Percentiles rank a stretch among this genome's conserved stretches.
phyloP scores from a whole-genome alignment of 2,797 vertebrate genomes.

The Trichosurus vulpecula region DNA sequence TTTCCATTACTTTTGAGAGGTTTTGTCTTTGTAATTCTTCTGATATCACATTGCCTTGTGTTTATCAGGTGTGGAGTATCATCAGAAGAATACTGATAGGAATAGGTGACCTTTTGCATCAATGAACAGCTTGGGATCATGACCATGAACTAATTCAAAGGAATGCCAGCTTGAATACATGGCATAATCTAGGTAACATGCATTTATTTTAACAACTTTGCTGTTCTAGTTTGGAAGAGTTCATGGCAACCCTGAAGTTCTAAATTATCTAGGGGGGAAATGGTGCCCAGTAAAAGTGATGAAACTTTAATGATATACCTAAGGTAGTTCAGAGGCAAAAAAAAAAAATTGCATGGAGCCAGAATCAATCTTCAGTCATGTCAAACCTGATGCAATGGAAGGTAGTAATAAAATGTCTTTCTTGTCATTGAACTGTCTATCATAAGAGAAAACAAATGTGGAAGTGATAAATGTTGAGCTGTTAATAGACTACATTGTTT shows the following conservation, averaged over 20 bases:
- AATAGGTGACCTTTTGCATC: neutral
- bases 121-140: neutral
- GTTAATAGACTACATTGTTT: neutral
- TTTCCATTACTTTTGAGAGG: neutral
- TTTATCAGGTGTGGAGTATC: neutral
- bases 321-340: neutral
- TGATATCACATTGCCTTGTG: neutral
- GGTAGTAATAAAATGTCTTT: constrained; percentile 45
- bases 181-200: neutral
- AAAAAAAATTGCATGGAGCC: neutral
- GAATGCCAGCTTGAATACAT: neutral
- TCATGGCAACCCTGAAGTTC: neutral
- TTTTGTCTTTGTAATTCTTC: neutral
- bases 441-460: constrained; percentile 53
- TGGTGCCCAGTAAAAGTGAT: constrained; percentile 6
- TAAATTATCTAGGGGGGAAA: constrained; percentile 41
- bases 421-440: constrained; percentile 45
- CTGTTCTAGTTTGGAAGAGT: neutral
- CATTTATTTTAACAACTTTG: neutral
- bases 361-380: constrained; percentile 23
- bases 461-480: constrained; percentile 46
- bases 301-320: constrained; percentile 37
- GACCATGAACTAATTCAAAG: neutral
- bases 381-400: constrained; percentile 44
- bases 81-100: neutral